A percentile compares a stretch with the other conserved stretches of the same genome.
phyloP scores from a whole-genome alignment of 2,797 vertebrate species.

The Nasua narica region DNA sequence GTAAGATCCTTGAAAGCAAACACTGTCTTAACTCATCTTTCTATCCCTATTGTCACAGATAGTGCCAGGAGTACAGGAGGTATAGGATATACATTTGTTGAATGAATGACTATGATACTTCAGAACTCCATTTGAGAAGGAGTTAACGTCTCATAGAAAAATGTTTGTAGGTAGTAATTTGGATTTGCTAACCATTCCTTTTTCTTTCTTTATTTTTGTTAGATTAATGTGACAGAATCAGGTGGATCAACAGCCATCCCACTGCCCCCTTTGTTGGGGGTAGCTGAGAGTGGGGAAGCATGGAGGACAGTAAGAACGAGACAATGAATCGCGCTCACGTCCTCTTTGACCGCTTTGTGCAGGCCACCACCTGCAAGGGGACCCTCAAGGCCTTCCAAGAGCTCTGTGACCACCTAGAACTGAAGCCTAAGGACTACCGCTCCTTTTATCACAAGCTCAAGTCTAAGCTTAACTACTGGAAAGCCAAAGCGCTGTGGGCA shows the following conservation, averaged over 20 bases:
- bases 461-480: constrained; percentile 99
- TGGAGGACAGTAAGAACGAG: constrained; percentile 85
- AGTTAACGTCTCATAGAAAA: not conserved
- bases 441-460: constrained; percentile 98
- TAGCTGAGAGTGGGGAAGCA: constrained; percentile 71
- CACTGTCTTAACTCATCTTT: not conserved
- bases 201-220: constrained; percentile 50
- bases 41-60: not conserved
- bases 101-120: not conserved
- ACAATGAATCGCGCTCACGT: constrained; percentile 89
- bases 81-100: not conserved
- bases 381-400: constrained; percentile 98
- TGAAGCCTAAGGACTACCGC: constrained; percentile 93
- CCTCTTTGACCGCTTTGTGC: constrained; percentile 96
- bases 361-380: constrained; percentile 95
- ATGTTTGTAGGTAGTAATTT: not conserved
- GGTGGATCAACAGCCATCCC: constrained; percentile 52
- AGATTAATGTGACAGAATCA: constrained; percentile 76
- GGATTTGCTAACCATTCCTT: constrained; percentile 3
- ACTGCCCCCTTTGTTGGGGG: not conserved
- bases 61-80: not conserved
- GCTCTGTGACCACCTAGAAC: constrained; percentile 94
- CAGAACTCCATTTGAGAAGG: not conserved
- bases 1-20: not conserved
- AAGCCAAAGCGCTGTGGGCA: constrained; percentile 98